A percentile compares a stretch with the other conserved stretches of the same genome.
phyloP scores from a whole-genome alignment of 2,797 vertebrate species.

The Sphaeramia orbicularis region DNA sequence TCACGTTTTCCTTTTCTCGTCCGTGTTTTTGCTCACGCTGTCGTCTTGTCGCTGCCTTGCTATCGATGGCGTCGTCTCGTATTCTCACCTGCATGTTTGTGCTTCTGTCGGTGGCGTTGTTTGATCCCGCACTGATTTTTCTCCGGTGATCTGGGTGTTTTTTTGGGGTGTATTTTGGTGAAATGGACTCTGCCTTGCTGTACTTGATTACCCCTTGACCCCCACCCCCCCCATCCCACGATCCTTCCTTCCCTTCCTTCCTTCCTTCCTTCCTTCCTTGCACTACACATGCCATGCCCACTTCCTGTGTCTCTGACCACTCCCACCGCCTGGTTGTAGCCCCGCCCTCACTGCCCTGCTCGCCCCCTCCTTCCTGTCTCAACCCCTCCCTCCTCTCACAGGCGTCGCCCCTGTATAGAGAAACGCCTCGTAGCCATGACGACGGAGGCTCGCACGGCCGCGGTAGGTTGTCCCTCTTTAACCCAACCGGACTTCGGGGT shows the following conservation, averaged over 20 bases:
- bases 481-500: conserved; percentile 18
- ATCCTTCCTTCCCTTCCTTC: not conserved
- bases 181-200: conserved; percentile 79
- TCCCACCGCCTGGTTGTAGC: conserved; percentile 89
- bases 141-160: no score
- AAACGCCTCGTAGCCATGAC: conserved; percentile 88
- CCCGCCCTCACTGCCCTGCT: conserved; percentile 90
- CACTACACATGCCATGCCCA: conserved; percentile 74
- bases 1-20: conserved; percentile 6
- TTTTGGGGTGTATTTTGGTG: no score
- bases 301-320: conserved; percentile 87
- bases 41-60: conserved; percentile 7
- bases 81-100: conserved; percentile 43
- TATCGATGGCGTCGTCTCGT: conserved; percentile 28
- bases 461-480: conserved; percentile 88
- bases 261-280: conserved; percentile 3
- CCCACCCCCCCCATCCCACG: conserved; percentile 36
- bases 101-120: no score
- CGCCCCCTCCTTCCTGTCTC: conserved; percentile 90
- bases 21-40: not conserved
- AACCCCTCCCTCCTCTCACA: conserved; percentile 92
- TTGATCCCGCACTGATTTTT: no score
- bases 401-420: conserved; percentile 90
- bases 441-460: conserved; percentile 88
- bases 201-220: conserved; percentile 85